Evolutionary conservation across 2,888 invertebrate species (phyloP).

Genomic region (Dermolepida albohirtum): DNA sequence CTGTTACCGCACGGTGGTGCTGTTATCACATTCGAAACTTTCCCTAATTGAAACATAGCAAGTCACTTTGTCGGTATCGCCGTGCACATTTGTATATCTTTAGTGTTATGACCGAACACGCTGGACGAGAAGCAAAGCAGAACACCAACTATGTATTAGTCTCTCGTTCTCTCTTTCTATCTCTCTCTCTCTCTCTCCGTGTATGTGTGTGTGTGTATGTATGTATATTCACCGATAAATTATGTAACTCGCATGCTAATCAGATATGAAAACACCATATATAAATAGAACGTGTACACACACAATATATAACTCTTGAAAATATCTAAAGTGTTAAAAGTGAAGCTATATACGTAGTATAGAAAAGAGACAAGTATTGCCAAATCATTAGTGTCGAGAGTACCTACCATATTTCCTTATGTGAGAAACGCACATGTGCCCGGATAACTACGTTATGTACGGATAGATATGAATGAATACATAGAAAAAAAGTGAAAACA

Average conservation of each 20-base stretch:
- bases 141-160: too few relatives aligned
- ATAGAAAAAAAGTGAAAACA: constrained; percentile 13
- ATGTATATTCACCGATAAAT: constrained; percentile 28
- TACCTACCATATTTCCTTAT: neutral
- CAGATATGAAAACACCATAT: constrained; percentile 32
- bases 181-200: too few relatives aligned
- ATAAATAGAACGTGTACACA: constrained; percentile 32
- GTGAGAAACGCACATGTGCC: neutral
- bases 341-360: neutral
- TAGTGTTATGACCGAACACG: constrained; percentile 27
- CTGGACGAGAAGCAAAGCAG: neutral
- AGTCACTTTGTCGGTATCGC: constrained; percentile 30
- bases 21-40: constrained; percentile 23
- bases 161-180: too few relatives aligned
- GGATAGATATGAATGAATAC: neutral
- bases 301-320: constrained; percentile 23
- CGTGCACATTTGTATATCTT: constrained; percentile 30
- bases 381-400: constrained; percentile 21
- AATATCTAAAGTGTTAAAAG: constrained; percentile 32
- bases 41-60: constrained; percentile 37
- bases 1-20: too few relatives aligned
- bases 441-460: too few relatives aligned
- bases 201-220: neutral
- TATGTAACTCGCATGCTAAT: constrained; percentile 36
- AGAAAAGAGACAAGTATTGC: constrained; percentile 15